Evolutionary conservation across 2,113 vertebrate species (phyloP), one percentile per base, ranked within the genome.

Genomic region (Semnornis frantzii): DNA sequence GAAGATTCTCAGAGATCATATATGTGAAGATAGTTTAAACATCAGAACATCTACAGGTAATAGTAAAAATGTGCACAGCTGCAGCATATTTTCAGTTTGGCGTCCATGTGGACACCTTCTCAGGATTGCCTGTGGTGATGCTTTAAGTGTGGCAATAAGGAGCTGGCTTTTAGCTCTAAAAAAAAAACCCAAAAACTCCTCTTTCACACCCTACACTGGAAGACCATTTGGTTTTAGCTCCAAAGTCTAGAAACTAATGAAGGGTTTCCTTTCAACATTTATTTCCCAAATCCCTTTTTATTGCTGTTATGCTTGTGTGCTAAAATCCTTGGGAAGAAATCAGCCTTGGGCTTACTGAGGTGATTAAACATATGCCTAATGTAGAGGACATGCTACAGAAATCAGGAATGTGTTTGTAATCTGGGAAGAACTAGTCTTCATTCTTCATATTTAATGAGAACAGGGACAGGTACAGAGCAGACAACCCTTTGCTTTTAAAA

Each of bases 401-500:
- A 16, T 33, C 8, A 5, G 63, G 66, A 54, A 59, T 59, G n/a
- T 10, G 6, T 63, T 66, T 80, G 24, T 85, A 12, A 33, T 91
- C 23, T 69, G 72, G 69, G 58, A 86, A 88, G 74, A 95, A 79
- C 15, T 64, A 62, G 66, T 76, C 70, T 83, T 89, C 79, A 84
- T 89, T 23, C 77, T 91, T 93, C 83, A 80, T 74, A 93, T 89
- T 90, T 87, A 88, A 93, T 2, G 12, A 89, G 80, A 89, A 74
- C 28, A 86, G 27, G 72, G 57, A 80, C 6, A 5, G 25, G 18
- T 82, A 33, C 37, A 85, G 58, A 42, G 68, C 76, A 86, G 44
- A 62, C 75, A 88, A 59, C 46, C 57, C 59, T 85, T 77, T 86
- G 66, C 46, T 92, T 94, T 94, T 84, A 90, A 85, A 94, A 90